Conservation (phyloP, 2,113 vertebrate species). For the Struthio camelus region DNA sequence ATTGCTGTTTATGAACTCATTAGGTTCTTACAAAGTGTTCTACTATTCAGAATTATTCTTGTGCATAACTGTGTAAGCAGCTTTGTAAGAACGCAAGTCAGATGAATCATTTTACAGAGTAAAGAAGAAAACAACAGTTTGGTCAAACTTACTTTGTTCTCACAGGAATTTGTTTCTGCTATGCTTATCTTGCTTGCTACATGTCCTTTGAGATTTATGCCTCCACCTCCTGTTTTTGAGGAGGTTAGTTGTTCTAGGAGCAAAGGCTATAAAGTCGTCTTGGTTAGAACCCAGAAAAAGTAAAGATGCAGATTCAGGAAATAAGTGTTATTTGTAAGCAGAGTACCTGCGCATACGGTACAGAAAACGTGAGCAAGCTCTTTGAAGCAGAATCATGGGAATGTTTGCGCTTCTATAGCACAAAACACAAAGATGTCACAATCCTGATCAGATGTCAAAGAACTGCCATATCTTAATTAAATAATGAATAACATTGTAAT, state of each 20-base stretch:
- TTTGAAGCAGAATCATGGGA: not conserved
- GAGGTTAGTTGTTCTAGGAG: not conserved
- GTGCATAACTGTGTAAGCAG: not conserved
- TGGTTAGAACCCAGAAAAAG: not conserved
- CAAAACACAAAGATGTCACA: not conserved
- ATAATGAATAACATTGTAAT: not conserved
- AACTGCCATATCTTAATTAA: rapidly evolving
- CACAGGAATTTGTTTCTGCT: not conserved
- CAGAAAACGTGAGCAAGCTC: not conserved
- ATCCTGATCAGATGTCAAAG: not conserved
- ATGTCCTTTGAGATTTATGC: not conserved
- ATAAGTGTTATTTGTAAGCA: not conserved
- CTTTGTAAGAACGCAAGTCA: not conserved
- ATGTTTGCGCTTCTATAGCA: not conserved
- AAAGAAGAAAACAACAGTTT: not conserved
- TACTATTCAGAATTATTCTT: not conserved
- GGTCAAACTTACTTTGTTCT: not conserved
- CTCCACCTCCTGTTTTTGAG: not conserved
- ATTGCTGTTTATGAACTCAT: not conserved
- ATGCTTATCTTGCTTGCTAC: not conserved
- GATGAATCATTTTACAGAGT: not conserved
- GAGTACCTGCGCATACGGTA: not conserved
- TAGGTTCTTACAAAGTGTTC: not conserved
- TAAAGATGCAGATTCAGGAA: not conserved
- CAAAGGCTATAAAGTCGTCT: not conserved